A percentile compares a stretch with the other conserved stretches of the same genome.
phyloP scores from a whole-genome alignment of 2,888 invertebrate genomes.

The Heteromyza rotundicornis region DNA sequence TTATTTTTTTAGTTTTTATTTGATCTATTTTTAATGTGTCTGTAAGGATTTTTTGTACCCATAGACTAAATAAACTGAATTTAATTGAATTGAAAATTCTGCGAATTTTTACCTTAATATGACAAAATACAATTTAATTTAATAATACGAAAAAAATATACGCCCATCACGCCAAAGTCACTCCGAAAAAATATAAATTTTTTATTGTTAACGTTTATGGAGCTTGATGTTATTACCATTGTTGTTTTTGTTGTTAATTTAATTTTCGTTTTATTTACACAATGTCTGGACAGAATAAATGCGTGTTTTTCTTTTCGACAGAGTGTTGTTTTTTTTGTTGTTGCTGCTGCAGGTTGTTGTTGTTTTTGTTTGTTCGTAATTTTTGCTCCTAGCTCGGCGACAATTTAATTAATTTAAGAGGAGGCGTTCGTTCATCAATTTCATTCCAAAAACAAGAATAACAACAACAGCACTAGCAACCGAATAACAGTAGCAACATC shows the following conservation, averaged over 20 bases:
- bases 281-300: neutral
- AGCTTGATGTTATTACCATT: neutral
- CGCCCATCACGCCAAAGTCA: too few species aligned
- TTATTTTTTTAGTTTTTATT: too few species aligned
- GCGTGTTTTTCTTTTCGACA: constrained; percentile 1
- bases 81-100: too few species aligned
- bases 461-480: constrained; percentile 5
- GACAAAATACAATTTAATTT: too few species aligned
- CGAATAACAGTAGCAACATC: neutral
- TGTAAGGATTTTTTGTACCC: too few species aligned
- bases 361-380: constrained; percentile 1
- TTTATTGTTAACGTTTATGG: neutral
- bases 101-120: too few species aligned
- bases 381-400: constrained; percentile 3
- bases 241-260: neutral
- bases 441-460: constrained; percentile 6
- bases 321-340: constrained; percentile 1
- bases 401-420: constrained; percentile 23
- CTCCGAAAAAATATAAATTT: neutral
- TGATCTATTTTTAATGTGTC: too few species aligned
- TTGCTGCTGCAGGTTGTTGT: constrained; percentile 12
- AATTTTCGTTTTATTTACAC: constrained; percentile 1
- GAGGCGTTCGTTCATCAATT: constrained; percentile 22
- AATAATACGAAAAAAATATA: too few species aligned
- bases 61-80: too few species aligned